Base-by-base conservation (phyloP, 2,113 vertebrate genomes). In the Furnarius figulus region DNA sequence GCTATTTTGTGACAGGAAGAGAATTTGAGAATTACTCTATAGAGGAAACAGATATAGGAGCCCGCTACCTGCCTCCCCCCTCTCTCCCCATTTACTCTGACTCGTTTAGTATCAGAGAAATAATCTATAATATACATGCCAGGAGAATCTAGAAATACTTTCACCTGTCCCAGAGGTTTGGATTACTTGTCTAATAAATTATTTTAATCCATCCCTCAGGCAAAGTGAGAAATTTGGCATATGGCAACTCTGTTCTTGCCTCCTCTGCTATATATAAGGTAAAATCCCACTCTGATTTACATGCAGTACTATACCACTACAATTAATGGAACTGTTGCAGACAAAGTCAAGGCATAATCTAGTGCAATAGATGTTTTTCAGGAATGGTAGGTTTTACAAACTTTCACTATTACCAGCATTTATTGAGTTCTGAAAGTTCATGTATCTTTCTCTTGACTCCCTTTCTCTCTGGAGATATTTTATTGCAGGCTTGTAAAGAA, bases 191-290 rank as follows among this genome's bases (percentile, higher is more conserved):
- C 72, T 75, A 90, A 75, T 84, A 93, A 88, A 0, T 91, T 92
- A 84, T 91, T 94, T 96, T 93, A 86, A 95, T 92, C 68, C 4
- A 1, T 71, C 79, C 83, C 44, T 58, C 24, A 53, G 73, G 84
- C 68, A 71, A 95, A 90, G 73, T 40, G 70, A 95, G 56, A 85
- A 91, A 91, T 92, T 65, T 65, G n/a, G 81, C 76, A 95, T 85
- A 89, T 46, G 49, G 73, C 50, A 77, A 56, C 33, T 47, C 53
- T 59, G 65, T 67, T 70, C 39, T 94, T 93, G 39, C 35, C 14
- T 89, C 31, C 47, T 67, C 76, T 89, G 47, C 47, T 81, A 44
- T 31, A 62, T 17, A 25, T 66, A 94, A 63, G 31, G 66, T 81
- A 81, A 87, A 93, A 74, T 62, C 27, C 24, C 65, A 50, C 50